Evolutionary conservation across 2,113 vertebrate species (phyloP).

Genomic region (Pelecanus crispus): DNA sequence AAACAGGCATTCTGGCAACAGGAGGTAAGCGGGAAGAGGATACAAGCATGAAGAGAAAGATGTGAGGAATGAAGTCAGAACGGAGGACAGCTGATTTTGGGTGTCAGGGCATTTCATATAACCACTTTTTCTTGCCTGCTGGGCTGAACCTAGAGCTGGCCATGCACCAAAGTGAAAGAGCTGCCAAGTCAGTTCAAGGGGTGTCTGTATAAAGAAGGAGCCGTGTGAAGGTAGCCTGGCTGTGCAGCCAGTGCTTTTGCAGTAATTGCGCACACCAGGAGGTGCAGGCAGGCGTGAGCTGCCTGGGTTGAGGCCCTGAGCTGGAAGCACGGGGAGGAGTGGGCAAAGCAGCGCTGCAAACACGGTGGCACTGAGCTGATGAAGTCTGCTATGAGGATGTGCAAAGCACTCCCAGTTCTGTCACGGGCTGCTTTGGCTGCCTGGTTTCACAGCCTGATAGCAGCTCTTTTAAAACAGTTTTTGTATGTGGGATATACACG

Average conservation of each 20-base stretch:
- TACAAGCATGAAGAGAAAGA: background rate
- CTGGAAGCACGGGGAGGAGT: background rate
- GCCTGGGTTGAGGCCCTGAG: background rate
- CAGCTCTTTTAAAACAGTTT: background rate
- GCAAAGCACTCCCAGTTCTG: background rate
- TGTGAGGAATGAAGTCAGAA: background rate
- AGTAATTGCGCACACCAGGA: background rate
- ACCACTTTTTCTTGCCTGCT: background rate
- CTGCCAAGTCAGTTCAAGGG: background rate
- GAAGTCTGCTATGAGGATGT: background rate
- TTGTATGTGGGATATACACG: accelerated
- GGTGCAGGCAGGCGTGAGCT: background rate
- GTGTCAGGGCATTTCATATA: background rate
- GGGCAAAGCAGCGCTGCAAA: background rate
- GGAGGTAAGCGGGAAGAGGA: background rate
- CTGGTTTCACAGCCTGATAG: background rate
- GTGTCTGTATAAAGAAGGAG: background rate
- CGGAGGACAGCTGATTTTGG: background rate
- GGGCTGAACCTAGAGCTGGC: background rate
- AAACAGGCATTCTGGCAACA: background rate
- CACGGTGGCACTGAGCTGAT: accelerated
- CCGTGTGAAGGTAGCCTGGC: background rate
- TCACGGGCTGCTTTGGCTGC: background rate
- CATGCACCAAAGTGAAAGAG: background rate
- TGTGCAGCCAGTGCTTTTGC: background rate